phyloP scores from a whole-genome alignment of 1,140 invertebrate genomes.

The Drosophila punjabiensis region DNA sequence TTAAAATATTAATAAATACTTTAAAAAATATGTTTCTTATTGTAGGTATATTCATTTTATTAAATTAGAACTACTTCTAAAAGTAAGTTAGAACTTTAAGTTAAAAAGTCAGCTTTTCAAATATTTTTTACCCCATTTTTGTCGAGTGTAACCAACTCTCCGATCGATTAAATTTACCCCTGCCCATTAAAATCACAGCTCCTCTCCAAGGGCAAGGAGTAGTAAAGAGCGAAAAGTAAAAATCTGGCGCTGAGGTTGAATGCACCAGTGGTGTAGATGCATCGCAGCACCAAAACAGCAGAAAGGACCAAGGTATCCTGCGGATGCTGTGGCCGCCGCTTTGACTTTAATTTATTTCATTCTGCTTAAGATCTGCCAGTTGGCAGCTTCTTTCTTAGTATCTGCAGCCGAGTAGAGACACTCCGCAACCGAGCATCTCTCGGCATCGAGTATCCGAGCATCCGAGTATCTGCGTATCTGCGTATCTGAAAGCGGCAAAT shows the following conservation, averaged over 20 bases:
- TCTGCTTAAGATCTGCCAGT: conserved; percentile 44
- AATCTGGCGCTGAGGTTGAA: conserved; percentile 64
- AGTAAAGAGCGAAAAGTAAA: conserved; percentile 4
- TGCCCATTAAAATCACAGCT: conserved; percentile 23
- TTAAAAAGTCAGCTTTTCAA: rapidly evolving
- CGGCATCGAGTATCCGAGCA: conserved; percentile 27
- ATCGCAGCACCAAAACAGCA: conserved; percentile 29
- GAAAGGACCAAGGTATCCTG: conserved; percentile 55
- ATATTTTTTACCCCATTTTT: not conserved
- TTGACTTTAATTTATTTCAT: conserved; percentile 54
- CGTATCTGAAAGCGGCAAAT: conserved; percentile 65
- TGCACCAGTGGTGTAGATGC: conserved; percentile 52
- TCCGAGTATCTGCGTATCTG: conserved; percentile 29
- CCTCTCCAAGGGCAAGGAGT: conserved; percentile 49
- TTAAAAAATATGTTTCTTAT: not conserved
- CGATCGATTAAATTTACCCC: conserved; percentile 14
- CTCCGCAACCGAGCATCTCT: conserved; percentile 23
- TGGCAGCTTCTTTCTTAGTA: conserved; percentile 21
- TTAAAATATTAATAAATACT: not conserved
- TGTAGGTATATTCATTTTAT: not conserved
- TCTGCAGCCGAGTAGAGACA: conserved; percentile 10
- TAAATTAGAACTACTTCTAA: not conserved
- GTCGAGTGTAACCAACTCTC: conserved; percentile 2
- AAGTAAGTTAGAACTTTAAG: too few species aligned
- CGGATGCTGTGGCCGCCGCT: conserved; percentile 27